Conservation (phyloP, 2,113 vertebrate genomes). For the Phyllopteryx taeniolatus region DNA sequence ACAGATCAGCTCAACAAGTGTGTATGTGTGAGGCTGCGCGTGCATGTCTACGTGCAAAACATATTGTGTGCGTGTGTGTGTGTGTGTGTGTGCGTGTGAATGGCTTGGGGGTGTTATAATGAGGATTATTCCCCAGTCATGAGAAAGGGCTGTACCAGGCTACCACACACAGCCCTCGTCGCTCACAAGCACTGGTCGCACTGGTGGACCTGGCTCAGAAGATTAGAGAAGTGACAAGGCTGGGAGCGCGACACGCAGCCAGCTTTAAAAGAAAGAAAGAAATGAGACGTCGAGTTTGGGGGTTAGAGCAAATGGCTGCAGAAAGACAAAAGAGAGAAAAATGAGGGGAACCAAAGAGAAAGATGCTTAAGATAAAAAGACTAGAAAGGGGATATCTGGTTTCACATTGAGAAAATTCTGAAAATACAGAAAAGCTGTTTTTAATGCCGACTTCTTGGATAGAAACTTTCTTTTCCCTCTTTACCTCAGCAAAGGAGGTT, state of each 20-base stretch:
- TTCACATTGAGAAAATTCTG: not conserved
- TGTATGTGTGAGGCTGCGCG: slow-evolving; percentile 32
- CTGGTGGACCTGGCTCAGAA: slow-evolving; percentile 64
- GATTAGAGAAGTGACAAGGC: slow-evolving; percentile 64
- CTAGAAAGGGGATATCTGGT: not conserved
- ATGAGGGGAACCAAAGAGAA: not conserved
- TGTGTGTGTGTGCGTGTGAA: slow-evolving; percentile 30
- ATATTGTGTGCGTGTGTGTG: slow-evolving; percentile 16
- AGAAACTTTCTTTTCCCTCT: not conserved
- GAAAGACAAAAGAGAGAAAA: slow-evolving; percentile 4
- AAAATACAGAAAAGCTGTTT: not conserved
- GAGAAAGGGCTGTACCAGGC: slow-evolving; percentile 81
- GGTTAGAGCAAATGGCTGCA: not conserved
- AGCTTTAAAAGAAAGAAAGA: slow-evolving; percentile 16
- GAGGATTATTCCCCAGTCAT: slow-evolving; percentile 79
- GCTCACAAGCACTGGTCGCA: slow-evolving; percentile 71
- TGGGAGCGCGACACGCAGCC: slow-evolving; percentile 15
- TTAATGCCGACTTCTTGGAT: not conserved
- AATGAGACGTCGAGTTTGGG: slow-evolving; percentile 20
- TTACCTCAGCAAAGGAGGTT: not conserved
- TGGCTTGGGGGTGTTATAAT: slow-evolving; percentile 61
- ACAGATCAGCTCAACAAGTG: slow-evolving; percentile 39
- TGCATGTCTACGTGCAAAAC: slow-evolving; percentile 37
- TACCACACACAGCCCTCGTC: slow-evolving; percentile 76
- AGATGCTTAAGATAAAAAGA: not conserved